These are phyloP conservation scores for Gobio occitaniae DNA, from an alignment of 2,797 vertebrate species.

Conservation along the genomic window DNA sequence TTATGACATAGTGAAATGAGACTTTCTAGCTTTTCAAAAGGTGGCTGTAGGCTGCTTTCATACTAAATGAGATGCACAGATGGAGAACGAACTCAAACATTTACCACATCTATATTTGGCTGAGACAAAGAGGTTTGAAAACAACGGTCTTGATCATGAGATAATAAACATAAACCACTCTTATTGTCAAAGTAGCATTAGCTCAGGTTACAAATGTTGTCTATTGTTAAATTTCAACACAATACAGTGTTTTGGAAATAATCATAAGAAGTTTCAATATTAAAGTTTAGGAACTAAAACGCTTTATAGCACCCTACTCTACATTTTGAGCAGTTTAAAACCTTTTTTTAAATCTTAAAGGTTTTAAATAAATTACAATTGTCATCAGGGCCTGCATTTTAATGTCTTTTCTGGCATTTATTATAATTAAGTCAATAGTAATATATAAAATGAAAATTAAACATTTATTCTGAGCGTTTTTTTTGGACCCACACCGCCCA, in stretches of 20 bases:
- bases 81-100: background rate
- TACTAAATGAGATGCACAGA: background rate
- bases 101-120: background rate
- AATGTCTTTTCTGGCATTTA: background rate
- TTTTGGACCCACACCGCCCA: background rate
- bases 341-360: background rate
- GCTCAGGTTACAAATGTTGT: background rate
- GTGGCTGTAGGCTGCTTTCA: background rate
- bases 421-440: background rate
- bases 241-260: background rate
- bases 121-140: background rate
- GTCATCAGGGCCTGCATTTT: background rate
- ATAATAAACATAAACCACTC: background rate
- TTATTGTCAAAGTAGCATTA: background rate
- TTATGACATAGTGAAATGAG: background rate
- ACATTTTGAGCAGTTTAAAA: background rate
- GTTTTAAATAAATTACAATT: background rate
- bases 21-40: background rate
- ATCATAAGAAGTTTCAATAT: background rate
- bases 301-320: background rate
- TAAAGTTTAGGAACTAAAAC: background rate
- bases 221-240: background rate
- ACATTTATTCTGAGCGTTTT: background rate
- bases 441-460: background rate
- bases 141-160: background rate